Evolutionary conservation across 2,797 vertebrate species (phyloP).

Genomic region (Gila robusta): DNA sequence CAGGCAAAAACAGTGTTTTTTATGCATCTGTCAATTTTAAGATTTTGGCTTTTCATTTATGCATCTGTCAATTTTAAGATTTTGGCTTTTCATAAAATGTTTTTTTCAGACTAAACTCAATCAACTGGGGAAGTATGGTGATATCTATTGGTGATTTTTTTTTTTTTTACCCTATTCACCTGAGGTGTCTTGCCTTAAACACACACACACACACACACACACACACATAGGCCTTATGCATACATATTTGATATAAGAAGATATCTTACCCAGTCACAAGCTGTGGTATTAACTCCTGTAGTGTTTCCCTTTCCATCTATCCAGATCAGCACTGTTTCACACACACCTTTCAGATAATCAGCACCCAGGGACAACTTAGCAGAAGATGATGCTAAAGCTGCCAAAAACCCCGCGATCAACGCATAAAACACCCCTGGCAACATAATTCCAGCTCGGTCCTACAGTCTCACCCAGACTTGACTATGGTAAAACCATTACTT

Average conservation of each 20-base stretch:
- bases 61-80: no score
- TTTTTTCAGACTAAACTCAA: no score
- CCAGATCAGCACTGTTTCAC: constrained; percentile 66
- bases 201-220: not conserved
- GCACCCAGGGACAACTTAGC: constrained; percentile 85
- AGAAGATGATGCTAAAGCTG: constrained; percentile 82
- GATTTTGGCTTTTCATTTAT: no score
- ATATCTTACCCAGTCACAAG: constrained; percentile 76
- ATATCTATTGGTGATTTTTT: no score
- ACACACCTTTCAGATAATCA: constrained; percentile 74
- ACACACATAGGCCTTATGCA: not conserved
- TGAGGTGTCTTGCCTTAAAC: no score
- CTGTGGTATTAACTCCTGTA: constrained; percentile 46
- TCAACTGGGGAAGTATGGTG: no score
- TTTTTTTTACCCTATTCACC: no score
- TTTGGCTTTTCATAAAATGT: no score
- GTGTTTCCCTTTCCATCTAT: not conserved
- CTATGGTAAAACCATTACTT: not conserved
- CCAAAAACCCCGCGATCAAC: constrained; percentile 80
- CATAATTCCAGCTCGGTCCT: constrained; percentile 56
- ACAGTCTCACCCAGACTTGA: not conserved
- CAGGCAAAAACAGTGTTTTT: no score
- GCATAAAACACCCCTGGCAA: constrained; percentile 71
- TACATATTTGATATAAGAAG: not conserved
- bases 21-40: no score